Conservation (phyloP, 2,797 vertebrate species). For the Intellagama lesueurii region DNA sequence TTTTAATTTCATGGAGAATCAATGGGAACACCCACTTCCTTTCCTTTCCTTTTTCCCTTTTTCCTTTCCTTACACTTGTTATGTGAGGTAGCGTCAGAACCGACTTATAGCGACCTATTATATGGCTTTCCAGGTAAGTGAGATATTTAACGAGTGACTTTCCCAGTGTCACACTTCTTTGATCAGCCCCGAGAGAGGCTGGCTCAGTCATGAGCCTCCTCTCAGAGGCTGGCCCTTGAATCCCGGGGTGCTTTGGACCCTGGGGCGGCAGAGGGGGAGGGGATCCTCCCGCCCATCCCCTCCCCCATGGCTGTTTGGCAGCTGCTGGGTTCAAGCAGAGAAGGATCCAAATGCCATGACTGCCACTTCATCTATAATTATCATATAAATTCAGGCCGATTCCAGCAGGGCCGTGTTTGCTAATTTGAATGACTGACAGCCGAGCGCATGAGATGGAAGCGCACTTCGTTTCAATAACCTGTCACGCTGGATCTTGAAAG, state of each 20-base stretch:
- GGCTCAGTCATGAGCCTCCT: too few relatives aligned
- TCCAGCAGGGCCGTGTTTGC: constrained; percentile 37
- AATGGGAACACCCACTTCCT: background rate
- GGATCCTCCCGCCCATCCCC: background rate
- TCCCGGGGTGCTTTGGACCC: too few relatives aligned
- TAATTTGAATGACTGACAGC: constrained; percentile 67
- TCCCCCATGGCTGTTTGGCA: background rate
- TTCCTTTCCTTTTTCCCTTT: too few relatives aligned
- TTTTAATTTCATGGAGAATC: background rate
- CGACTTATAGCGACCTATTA: too few relatives aligned
- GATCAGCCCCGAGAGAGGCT: too few relatives aligned
- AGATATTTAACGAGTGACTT: too few relatives aligned
- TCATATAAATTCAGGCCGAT: background rate
- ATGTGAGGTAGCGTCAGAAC: too few relatives aligned
- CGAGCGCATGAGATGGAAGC: constrained; percentile 43
- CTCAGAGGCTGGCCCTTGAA: too few relatives aligned
- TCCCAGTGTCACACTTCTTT: too few relatives aligned
- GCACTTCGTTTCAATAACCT: constrained; percentile 59
- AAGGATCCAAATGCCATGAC: background rate
- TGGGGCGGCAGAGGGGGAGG: background rate
- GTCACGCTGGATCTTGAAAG: constrained; percentile 51
- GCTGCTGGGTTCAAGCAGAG: background rate
- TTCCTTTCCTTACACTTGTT: too few relatives aligned
- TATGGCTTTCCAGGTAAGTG: too few relatives aligned
- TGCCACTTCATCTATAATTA: background rate